Base-by-base conservation (phyloP, 92 coral and sea anemone genomes). In the Zoanthus solanderi region DNA sequence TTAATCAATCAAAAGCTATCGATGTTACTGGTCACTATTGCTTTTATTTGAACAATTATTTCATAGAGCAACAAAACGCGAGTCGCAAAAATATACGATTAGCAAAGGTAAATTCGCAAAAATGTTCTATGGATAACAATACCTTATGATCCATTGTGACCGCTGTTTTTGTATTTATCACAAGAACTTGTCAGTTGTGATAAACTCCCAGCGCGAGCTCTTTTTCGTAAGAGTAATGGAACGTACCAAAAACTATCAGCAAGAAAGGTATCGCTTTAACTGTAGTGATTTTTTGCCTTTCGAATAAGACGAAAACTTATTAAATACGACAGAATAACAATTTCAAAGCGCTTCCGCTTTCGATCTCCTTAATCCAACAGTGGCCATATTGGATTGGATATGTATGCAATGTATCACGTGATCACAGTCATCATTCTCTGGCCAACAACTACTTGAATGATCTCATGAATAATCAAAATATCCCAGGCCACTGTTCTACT, bases 141-240 rank as follows among this genome's bases (percentile, higher is more conserved):
- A 63, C 69, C 69, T 63, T 63, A 63, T 63, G 69, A 63, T 63
- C 69, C 69, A 63, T 63, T 63, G 9, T 63, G 9, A 63, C 29
- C 0, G 69, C 69, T n/a, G 31, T 63, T 63, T n/a, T n/a, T 63
- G 69, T 63, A 34, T 63, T 63, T 50, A 5, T 50, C 65, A 58
- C 65, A 58, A 58, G 65, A 58, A 10, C n/a, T 58, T 10, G 65
- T 58, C n/a, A 58, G 65, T 58, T 58, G 65, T 58, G 6, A 58
- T 58, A 58, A 58, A 10, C 1, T 0, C 6, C n/a, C 65, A 58
- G 65, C 65, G 1, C 65, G 16, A 58, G 58, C 58, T 53, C 58
- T 53, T 53, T 53, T 53, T 53, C 58, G 16, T 58, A 0, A 58
- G 65, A 10, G 6, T 10, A 58, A 58, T 58, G 17, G 65, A 14